Conservation (phyloP, 2,888 invertebrate species). For the Nymphalis urticae region DNA sequence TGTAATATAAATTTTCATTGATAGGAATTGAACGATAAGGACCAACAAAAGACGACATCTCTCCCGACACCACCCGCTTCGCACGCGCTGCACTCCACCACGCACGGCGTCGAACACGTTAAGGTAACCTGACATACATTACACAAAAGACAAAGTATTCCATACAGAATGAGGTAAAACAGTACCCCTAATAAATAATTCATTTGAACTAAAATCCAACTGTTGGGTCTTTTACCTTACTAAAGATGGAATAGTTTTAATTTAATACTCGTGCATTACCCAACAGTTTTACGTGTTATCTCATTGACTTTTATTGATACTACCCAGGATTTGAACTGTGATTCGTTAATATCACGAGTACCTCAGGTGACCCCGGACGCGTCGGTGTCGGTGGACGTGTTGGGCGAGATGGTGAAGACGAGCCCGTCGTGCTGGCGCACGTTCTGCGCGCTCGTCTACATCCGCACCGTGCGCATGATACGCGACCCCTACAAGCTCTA, state of each 20-base stretch:
- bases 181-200: too few relatives aligned
- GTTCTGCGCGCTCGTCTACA: conserved; percentile 84
- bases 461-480: conserved; percentile 84
- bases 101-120: conserved; percentile 75
- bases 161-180: not conserved
- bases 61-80: conserved; percentile 72
- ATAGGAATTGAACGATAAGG: conserved; percentile 82
- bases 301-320: too few relatives aligned
- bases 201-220: too few relatives aligned
- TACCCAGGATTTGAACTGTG: not conserved
- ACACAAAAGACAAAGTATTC: not conserved
- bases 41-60: conserved; percentile 65
- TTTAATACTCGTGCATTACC: too few relatives aligned
- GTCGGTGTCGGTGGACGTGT: conserved; percentile 80
- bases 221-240: too few relatives aligned
- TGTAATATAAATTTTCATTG: not conserved
- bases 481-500: conserved; percentile 87
- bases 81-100: conserved; percentile 76
- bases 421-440: conserved; percentile 83
- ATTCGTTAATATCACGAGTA: not conserved
- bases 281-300: too few relatives aligned
- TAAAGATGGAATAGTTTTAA: too few relatives aligned
- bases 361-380: conserved; percentile 73
- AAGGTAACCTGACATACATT: conserved; percentile 54
- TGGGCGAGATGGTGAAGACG: conserved; percentile 84